Evolutionary conservation across 2,797 vertebrate species (phyloP), one percentile per base, ranked within the genome.

Genomic region (Myotis vivesi): DNA sequence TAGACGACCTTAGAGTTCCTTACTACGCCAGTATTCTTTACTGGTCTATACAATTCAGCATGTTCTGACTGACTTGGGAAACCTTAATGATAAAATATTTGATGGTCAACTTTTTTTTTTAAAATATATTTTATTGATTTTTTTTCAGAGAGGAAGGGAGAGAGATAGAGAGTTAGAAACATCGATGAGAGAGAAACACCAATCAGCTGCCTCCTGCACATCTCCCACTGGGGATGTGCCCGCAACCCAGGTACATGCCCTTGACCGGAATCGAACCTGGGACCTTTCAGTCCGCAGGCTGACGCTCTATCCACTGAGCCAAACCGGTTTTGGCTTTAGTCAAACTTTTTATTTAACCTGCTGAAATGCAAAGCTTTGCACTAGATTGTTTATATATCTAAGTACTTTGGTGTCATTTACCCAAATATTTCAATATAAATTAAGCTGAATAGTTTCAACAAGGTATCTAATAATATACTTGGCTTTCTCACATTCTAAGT

Each of bases 301-400:
- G 36, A 36, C 36, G 36, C 36, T 36, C 36, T 36, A 36, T 36
- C 36, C 36, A 36, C 36, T 36, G 36, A 36, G 36, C 36, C 36
- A 36, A 36, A 36, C 36, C 36, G 36, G 36, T 36, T 36, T 36
- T 36, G 36, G 36, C 36, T 36, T 36, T 85, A 75, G 33, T 90
- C 33, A 93, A 66, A 86, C 6, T 79, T 94, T 81, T 59, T 87
- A 62, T 91, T 46, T 95, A 28, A 91, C 28, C 28, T 87, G 62
- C 28, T 87, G 62, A 95, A 76, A 76, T 94, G 19, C 28, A 73
- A 76, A 87, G 8, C 49, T 87, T 90, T 92, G 13, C 87, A 92
- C 87, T 68, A 77, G 73, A 57, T 15, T 92, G 25, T 41, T 89
- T 83, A 17, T 79, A 22, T 92, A 22, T 77, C 7, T 64, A 69